Conservation (phyloP, 2,888 invertebrate genomes). For the Notodromas monacha region DNA sequence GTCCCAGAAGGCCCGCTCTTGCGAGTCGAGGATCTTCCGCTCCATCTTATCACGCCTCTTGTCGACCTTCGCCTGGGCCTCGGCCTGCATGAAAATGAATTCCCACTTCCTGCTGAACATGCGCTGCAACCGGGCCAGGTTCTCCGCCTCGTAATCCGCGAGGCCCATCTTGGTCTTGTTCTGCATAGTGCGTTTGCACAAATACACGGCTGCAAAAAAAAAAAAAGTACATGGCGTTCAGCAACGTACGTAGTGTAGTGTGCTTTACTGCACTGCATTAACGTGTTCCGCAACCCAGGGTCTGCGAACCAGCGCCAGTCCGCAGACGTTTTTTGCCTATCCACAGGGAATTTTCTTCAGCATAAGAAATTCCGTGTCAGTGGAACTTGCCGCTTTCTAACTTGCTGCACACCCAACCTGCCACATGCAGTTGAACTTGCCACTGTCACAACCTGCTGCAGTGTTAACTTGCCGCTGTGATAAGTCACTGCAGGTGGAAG, state of each 20-base stretch:
- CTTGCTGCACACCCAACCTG: no score
- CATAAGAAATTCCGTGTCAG: background rate
- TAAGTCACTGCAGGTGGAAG: no score
- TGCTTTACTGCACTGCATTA: background rate
- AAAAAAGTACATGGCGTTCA: no score
- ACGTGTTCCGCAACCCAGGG: background rate
- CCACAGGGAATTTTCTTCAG: no score
- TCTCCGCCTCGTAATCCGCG: slow-evolving; percentile 96
- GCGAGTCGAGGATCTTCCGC: slow-evolving; percentile 86
- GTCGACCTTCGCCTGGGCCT: slow-evolving; percentile 73
- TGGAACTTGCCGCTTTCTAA: no score
- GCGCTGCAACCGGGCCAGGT: slow-evolving; percentile 78
- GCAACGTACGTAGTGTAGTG: background rate
- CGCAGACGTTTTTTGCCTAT: no score
- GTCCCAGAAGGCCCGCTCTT: slow-evolving; percentile 98
- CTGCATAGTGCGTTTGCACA: slow-evolving; percentile 98
- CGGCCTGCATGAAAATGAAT: slow-evolving; percentile 96
- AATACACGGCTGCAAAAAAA: slow-evolving; percentile 47
- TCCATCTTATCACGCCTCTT: slow-evolving; percentile 94
- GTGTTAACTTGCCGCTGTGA: no score
- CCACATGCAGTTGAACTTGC: no score
- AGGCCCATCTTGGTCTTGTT: slow-evolving; percentile 88
- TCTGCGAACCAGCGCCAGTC: background rate
- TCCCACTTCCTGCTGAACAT: slow-evolving; percentile 99
- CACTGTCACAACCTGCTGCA: no score